A percentile compares a stretch with the other conserved stretches of the same genome.
Evolutionary conservation across 2,888 invertebrate species (phyloP).

Genomic region (Perizoma flavofasciatum): DNA sequence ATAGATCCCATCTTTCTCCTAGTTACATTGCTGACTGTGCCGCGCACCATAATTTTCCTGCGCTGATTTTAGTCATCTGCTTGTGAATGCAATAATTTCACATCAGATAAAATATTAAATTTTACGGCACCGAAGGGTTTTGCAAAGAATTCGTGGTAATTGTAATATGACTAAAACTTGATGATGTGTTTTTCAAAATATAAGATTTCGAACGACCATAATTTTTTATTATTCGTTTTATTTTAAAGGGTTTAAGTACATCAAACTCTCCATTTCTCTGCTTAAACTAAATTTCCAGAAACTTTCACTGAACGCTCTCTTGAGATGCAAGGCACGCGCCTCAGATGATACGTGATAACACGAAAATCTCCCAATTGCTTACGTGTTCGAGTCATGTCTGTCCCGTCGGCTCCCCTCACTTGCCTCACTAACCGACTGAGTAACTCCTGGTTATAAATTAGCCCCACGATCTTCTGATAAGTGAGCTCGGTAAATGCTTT

Average conservation of each 20-base stretch:
- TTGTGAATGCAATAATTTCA: slow-evolving; percentile 52
- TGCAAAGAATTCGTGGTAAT: neutral
- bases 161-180: neutral
- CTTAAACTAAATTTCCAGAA: slow-evolving; percentile 53
- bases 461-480: slow-evolving; percentile 74
- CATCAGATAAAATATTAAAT: slow-evolving; percentile 59
- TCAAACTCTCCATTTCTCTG: slow-evolving; percentile 25
- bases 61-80: slow-evolving; percentile 53
- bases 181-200: no score
- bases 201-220: no score
- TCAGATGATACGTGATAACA: slow-evolving; percentile 84
- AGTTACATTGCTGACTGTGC: slow-evolving; percentile 25
- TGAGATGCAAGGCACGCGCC: slow-evolving; percentile 73
- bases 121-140: slow-evolving; percentile 54
- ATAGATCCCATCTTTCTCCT: no score
- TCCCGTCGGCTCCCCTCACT: slow-evolving; percentile 41
- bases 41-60: slow-evolving; percentile 46
- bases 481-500: slow-evolving; percentile 70
- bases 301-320: slow-evolving; percentile 62
- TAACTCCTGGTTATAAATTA: slow-evolving; percentile 80
- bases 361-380: slow-evolving; percentile 83
- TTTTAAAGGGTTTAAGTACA: neutral
- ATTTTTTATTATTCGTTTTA: no score
- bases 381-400: slow-evolving; percentile 72
- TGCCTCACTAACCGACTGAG: slow-evolving; percentile 69